Evolutionary conservation across 1,140 invertebrate genomes (phyloP).

Genomic region (Halictus rubicundus): DNA sequence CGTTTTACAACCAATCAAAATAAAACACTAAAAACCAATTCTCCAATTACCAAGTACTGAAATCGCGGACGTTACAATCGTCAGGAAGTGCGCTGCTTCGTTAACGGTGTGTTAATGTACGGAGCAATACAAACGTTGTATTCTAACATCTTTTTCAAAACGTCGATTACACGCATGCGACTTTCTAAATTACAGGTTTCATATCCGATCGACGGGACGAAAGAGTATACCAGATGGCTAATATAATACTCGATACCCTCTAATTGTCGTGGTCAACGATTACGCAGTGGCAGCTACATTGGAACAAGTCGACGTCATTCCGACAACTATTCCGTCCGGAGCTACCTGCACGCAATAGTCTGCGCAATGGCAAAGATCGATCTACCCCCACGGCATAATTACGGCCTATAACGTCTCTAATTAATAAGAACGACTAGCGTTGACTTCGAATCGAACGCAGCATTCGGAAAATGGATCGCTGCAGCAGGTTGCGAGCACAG

Average conservation of each 20-base stretch:
- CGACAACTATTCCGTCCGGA: not conserved
- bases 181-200: slow-evolving; percentile 8
- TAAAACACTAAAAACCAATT: too few species aligned
- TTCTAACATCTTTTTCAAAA: slow-evolving; percentile 16
- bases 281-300: slow-evolving; percentile 7
- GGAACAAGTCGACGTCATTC: not conserved
- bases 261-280: slow-evolving; percentile 14
- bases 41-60: not conserved
- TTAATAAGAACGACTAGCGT: slow-evolving; percentile 32
- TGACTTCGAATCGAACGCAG: not conserved
- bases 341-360: not conserved
- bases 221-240: not conserved
- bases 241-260: slow-evolving; percentile 2
- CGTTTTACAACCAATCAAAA: not conserved
- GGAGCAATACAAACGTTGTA: not conserved
- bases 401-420: slow-evolving; percentile 10
- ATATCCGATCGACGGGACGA: not conserved
- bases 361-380: slow-evolving; percentile 13
- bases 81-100: not conserved
- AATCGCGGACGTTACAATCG: not conserved
- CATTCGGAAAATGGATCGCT: slow-evolving; percentile 5
- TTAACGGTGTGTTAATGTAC: not conserved
- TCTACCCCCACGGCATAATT: slow-evolving; percentile 31
- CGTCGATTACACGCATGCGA: not conserved
- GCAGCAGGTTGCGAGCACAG: not conserved